Evolutionary conservation across 2,888 invertebrate species (phyloP).

Genomic region (Glyphotaelius pellucidus): DNA sequence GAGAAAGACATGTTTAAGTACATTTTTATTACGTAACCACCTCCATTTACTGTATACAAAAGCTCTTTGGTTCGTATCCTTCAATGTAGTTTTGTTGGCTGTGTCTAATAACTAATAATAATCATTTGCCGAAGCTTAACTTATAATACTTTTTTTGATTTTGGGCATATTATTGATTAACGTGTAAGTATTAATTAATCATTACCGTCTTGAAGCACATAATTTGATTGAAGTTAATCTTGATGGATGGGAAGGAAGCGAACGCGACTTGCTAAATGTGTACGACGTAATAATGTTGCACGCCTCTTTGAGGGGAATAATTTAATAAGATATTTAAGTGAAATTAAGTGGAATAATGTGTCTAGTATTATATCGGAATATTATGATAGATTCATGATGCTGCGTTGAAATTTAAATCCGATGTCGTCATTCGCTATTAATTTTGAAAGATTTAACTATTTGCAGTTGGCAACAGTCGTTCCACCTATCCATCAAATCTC

Average conservation of each 20-base stretch:
- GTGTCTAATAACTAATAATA: neutral
- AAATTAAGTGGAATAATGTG: neutral
- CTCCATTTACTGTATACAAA: neutral
- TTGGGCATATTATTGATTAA: neutral
- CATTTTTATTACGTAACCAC: neutral
- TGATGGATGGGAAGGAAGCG: neutral
- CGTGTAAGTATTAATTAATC: neutral
- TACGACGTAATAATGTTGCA: neutral
- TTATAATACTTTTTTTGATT: neutral
- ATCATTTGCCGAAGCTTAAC: neutral
- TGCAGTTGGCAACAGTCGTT: too few relatives aligned
- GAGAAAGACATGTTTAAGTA: neutral
- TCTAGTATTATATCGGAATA: neutral
- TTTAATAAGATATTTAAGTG: neutral
- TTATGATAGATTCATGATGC: neutral
- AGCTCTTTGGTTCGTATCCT: neutral
- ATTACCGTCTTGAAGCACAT: neutral
- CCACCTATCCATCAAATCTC: neutral
- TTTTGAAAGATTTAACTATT: too few relatives aligned
- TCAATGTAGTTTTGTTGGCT: neutral
- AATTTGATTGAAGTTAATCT: neutral
- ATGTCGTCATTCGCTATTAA: neutral
- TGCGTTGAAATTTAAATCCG: neutral
- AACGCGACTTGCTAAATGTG: neutral
- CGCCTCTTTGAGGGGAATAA: neutral